Evolutionary conservation across 2,888 invertebrate genomes (phyloP).

Genomic region (Epinotia ramella): DNA sequence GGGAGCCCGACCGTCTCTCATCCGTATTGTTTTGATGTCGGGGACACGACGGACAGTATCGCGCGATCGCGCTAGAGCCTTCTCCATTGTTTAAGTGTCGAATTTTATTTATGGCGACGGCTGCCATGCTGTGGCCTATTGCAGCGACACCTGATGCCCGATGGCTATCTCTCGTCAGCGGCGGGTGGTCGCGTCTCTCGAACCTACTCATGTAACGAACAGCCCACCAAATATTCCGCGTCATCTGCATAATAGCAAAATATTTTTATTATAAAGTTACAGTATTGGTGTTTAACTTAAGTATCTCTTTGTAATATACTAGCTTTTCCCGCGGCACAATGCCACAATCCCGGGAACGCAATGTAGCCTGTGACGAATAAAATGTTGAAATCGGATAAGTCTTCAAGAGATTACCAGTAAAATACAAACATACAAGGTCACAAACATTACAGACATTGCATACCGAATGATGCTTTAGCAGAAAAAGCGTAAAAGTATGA

Average conservation of each 20-base stretch:
- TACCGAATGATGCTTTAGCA: too few species aligned
- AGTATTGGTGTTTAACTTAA: not conserved
- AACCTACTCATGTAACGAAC: constrained; percentile 10
- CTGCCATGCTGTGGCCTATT: constrained; percentile 57
- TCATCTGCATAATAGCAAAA: not conserved
- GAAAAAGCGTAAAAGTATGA: too few species aligned
- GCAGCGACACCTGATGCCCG: constrained; percentile 73
- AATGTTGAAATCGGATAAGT: too few species aligned
- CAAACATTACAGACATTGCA: too few species aligned
- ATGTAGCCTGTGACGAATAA: too few species aligned
- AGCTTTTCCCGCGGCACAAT: too few species aligned
- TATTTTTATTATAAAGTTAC: not conserved
- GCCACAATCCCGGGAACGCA: too few species aligned
- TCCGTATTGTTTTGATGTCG: constrained; percentile 64
- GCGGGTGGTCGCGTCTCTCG: constrained; percentile 67
- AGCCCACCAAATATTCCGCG: not conserved
- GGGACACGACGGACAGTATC: constrained; percentile 60
- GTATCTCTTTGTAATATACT: not conserved
- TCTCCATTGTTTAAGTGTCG: constrained; percentile 76
- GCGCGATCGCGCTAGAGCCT: constrained; percentile 63
- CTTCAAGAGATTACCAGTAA: too few species aligned
- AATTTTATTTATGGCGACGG: constrained; percentile 75
- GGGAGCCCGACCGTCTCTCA: constrained; percentile 60
- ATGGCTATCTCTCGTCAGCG: constrained; percentile 66
- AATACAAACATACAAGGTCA: too few species aligned